Percentiles rank a stretch among this genome's conserved stretches.
Conservation (phyloP, 2,797 vertebrate genomes). For the Phaenicophaeus curvirostris region DNA sequence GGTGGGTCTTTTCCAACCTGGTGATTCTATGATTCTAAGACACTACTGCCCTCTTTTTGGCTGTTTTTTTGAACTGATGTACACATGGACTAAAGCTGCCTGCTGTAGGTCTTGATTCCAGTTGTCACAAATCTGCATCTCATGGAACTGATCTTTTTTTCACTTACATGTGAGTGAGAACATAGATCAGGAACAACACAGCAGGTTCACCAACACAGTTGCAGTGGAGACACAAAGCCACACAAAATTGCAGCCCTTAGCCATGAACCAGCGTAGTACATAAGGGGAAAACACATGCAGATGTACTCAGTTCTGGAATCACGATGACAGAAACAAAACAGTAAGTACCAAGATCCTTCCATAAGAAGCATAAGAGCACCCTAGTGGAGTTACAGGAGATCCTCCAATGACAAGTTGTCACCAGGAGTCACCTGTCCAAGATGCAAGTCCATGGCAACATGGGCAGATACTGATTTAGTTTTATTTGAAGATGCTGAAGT, state of each 20-base stretch:
- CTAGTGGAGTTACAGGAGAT: neutral
- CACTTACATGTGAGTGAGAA: neutral
- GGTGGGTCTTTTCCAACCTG: too few species aligned
- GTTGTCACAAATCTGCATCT: neutral
- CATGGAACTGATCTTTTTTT: neutral
- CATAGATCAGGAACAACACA: neutral
- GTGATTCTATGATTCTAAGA: too few species aligned
- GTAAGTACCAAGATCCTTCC: neutral
- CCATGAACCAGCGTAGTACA: rapidly evolving
- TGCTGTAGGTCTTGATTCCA: neutral
- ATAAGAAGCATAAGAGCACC: neutral
- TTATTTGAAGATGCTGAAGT: neutral
- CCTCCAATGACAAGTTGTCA: neutral
- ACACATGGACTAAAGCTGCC: neutral
- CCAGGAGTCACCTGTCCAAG: neutral
- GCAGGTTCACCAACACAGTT: neutral
- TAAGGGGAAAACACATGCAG: neutral
- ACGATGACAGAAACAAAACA: neutral
- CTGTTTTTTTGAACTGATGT: neutral
- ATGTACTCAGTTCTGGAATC: neutral
- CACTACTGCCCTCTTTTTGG: neutral
- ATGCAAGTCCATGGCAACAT: neutral
- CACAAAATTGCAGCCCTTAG: neutral
- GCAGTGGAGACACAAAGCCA: neutral
- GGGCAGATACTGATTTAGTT: neutral